Percentiles rank a stretch among this genome's conserved stretches.
phyloP scores from a whole-genome alignment of 2,888 invertebrate species.

The Plagodis pulveraria region DNA sequence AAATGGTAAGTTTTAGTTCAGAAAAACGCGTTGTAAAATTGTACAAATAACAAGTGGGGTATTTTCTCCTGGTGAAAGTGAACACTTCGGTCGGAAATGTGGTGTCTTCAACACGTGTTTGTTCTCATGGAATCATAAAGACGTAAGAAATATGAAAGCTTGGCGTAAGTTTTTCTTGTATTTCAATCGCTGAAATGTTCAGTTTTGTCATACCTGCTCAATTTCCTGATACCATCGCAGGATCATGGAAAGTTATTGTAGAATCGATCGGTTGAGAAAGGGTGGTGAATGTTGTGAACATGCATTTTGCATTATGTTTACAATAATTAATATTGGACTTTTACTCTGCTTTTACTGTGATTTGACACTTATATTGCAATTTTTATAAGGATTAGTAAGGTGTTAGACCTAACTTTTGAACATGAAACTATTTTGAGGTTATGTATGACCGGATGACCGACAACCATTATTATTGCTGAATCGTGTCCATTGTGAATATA shows the following conservation, averaged over 20 bases:
- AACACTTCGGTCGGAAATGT: conserved; percentile 31
- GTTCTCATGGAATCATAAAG: conserved; percentile 23
- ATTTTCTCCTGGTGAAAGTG: conserved; percentile 54
- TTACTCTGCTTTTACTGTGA: no score
- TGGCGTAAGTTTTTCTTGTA: conserved; percentile 26
- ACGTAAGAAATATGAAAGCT: conserved; percentile 12
- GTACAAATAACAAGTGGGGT: conserved; percentile 41
- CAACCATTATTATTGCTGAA: not conserved
- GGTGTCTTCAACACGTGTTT: conserved; percentile 40
- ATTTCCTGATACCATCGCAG: not conserved
- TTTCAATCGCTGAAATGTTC: conserved; percentile 8
- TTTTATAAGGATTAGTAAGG: no score
- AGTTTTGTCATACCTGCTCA: not conserved
- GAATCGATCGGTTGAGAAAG: not conserved
- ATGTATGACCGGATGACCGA: not conserved
- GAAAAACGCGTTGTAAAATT: conserved; percentile 43
- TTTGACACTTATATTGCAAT: no score
- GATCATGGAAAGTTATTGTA: not conserved
- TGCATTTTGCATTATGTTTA: conserved; percentile 27
- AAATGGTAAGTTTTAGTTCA: conserved; percentile 74
- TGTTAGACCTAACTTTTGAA: no score
- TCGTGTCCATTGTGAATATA: no score
- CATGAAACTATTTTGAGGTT: conserved; percentile 18
- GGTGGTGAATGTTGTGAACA: conserved; percentile 4
- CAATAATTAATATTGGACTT: not conserved